phyloP scores from a whole-genome alignment of 2,113 vertebrate genomes.

The Clinocottus analis region DNA sequence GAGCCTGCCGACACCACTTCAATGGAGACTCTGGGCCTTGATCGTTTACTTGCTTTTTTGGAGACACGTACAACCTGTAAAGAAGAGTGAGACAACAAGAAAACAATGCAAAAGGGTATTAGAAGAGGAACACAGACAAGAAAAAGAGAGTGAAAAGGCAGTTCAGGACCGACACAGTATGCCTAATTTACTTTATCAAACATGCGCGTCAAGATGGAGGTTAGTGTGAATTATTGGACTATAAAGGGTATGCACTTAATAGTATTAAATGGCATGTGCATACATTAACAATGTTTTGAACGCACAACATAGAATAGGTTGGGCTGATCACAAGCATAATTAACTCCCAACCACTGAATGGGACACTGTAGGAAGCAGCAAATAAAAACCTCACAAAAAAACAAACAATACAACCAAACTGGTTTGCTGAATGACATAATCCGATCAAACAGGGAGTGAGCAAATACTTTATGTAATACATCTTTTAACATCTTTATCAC shows the following conservation, averaged over 20 bases:
- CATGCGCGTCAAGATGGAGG: conserved; percentile 18
- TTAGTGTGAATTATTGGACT: conserved; percentile 20
- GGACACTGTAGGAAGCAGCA: neutral
- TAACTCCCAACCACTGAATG: neutral
- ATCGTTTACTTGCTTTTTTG: conserved; percentile 84
- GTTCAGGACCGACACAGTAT: neutral
- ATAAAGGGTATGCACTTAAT: conserved; percentile 16
- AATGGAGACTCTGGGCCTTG: conserved; percentile 84
- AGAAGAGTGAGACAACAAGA: conserved; percentile 22
- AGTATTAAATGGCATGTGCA: neutral
- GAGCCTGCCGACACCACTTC: conserved; percentile 91
- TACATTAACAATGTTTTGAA: neutral
- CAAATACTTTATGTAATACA: conserved; percentile 9
- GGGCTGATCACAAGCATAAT: conserved; percentile 3
- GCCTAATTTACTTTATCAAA: conserved; percentile 31
- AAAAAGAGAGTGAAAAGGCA: neutral
- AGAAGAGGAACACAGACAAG: neutral
- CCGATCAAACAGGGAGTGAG: conserved; percentile 27
- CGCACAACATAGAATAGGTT: neutral
- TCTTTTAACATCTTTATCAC: neutral
- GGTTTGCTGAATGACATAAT: conserved; percentile 22
- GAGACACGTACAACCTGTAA: conserved; percentile 90
- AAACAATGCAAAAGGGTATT: neutral
- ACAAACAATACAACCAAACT: neutral
- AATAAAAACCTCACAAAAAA: neutral